These are phyloP conservation scores for Cephus cinctus DNA, from an alignment of 1,140 invertebrate genomes.

Conservation along the genomic window DNA sequence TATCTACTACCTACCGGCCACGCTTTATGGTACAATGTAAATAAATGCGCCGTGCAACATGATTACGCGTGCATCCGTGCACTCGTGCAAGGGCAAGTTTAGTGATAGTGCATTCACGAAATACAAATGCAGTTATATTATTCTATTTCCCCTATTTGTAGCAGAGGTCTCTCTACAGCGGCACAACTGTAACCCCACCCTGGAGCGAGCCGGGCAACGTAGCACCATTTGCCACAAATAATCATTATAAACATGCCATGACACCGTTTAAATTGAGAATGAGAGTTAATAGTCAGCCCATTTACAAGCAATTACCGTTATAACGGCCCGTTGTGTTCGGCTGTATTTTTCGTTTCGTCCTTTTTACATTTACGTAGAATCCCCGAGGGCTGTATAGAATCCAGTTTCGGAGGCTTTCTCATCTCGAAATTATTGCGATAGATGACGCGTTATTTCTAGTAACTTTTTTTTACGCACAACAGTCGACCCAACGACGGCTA, in stretches of 20 bases:
- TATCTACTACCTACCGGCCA: no score
- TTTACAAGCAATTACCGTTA: constrained; percentile 12
- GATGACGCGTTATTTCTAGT: no score
- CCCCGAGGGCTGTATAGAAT: no score
- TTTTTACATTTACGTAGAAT: no score
- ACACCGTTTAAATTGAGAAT: constrained; percentile 11
- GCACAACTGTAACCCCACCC: background rate
- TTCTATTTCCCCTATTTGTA: constrained; percentile 21
- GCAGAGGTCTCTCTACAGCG: background rate
- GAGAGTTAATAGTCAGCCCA: constrained; percentile 9
- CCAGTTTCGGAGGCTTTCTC: no score
- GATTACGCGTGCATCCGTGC: constrained; percentile 2
- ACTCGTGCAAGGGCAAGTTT: background rate
- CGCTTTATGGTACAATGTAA: background rate
- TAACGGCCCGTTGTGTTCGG: background rate
- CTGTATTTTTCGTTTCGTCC: background rate
- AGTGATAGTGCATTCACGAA: constrained; percentile 13
- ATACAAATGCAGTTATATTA: constrained; percentile 19
- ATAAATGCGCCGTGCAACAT: constrained; percentile 12
- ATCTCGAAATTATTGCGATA: no score
- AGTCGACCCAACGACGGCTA: no score
- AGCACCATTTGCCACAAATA: constrained; percentile 24
- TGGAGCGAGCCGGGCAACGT: background rate
- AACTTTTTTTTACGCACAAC: no score
- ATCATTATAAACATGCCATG: constrained; percentile 25